Evolutionary conservation across 2,797 vertebrate species (phyloP).

Genomic region (Sebastes kiyomatsui): DNA sequence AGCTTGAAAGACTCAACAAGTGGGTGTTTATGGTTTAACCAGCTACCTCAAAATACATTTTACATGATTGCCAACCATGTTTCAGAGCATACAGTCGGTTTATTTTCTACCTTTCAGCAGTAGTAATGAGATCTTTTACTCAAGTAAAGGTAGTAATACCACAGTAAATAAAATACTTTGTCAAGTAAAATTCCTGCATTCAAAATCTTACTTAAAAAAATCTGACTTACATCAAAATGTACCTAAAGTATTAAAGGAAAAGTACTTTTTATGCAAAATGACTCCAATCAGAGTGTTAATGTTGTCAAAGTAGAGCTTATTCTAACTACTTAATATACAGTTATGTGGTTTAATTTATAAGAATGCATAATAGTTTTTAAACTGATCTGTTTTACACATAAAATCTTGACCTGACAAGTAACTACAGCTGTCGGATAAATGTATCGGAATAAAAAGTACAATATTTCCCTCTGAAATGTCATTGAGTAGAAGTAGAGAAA

Average conservation of each 20-base stretch:
- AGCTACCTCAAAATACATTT: not conserved
- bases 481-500: not conserved
- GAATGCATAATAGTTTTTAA: not conserved
- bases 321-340: not conserved
- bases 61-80: not conserved
- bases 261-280: not conserved
- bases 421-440: not conserved
- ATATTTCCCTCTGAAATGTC: not conserved
- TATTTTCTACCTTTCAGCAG: not conserved
- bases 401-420: not conserved
- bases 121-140: not conserved
- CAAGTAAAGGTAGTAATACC: not conserved
- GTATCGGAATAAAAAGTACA: not conserved
- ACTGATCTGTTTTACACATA: not conserved
- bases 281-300: not conserved
- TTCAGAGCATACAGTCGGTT: not conserved
- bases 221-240: not conserved
- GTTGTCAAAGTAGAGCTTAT: not conserved
- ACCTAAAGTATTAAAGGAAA: not conserved
- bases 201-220: not conserved
- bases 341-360: not conserved
- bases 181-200: not conserved
- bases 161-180: not conserved
- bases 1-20: not conserved
- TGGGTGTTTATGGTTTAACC: not conserved